phyloP scores from a whole-genome alignment of 2,888 invertebrate species.

The Leptinotarsa rubiginosa region DNA sequence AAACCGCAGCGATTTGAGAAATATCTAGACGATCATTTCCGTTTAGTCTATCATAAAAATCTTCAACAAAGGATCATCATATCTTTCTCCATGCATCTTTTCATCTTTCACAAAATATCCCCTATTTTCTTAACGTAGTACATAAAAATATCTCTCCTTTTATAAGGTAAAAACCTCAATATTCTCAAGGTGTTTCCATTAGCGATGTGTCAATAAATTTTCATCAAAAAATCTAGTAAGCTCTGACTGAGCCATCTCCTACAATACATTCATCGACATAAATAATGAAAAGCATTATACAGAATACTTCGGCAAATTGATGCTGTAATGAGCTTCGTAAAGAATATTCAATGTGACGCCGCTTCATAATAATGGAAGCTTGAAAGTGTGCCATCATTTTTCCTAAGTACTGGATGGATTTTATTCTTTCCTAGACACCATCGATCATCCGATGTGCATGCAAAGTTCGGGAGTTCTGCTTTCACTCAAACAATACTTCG shows the following conservation, averaged over 20 bases:
- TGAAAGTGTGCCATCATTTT: constrained; percentile 2
- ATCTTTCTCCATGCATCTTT: too few species aligned
- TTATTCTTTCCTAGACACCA: neutral
- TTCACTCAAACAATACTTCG: neutral
- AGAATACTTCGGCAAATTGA: constrained; percentile 1
- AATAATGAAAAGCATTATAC: constrained; percentile 8
- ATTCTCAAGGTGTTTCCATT: neutral
- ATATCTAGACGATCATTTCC: too few species aligned
- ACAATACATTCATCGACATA: neutral
- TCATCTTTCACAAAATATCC: too few species aligned
- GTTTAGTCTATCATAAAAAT: too few species aligned
- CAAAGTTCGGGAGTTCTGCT: neutral
- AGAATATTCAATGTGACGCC: constrained; percentile 1
- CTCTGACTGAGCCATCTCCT: neutral
- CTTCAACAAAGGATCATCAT: too few species aligned
- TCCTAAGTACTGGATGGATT: neutral
- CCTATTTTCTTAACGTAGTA: too few species aligned
- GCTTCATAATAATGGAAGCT: neutral
- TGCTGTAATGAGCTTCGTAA: neutral
- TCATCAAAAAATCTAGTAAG: neutral
- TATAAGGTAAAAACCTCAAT: neutral
- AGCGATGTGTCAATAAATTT: neutral
- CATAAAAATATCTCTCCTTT: too few species aligned
- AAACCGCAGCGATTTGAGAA: too few species aligned
- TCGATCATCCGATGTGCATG: neutral